Evolutionary conservation across 1,140 invertebrate genomes (phyloP), one percentile per base, ranked within the genome.

Genomic region (Nebria ingens): DNA sequence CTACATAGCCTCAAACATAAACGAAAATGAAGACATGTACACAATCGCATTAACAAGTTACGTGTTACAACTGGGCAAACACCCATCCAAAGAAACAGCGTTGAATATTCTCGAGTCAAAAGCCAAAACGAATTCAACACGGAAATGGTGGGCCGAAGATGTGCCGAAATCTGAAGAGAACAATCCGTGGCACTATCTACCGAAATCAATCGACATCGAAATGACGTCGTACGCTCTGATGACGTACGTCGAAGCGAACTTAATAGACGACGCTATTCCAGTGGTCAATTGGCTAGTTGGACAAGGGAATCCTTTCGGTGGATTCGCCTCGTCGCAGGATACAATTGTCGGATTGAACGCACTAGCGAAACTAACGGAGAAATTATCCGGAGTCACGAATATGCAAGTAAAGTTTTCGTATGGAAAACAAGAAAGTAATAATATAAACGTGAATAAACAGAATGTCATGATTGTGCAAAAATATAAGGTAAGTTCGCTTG

Each of bases 11-110:
- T 73, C 77, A 19, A 80, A 89, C 52, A 73, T 94, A 20, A 78
- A 84, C 17, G 78, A 78, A 49, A 60, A 78, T 1, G 78, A 86
- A 34, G 87, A 93, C 65, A 72, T 81, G 0, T 95, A 96, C 69
- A 80, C 87, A 0, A 62, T 93, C 23, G 76, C 89, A 21, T 76
- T 94, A 4, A 81, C 82, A n/a, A 78, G 82, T 0, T 90, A 91
- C 63, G 86, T 82, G 0, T 71, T 96, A 0, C 81, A 88, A 64
- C 64, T 91, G 38, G 85, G 89, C 1, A 79, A 84, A 40, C 86
- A 91, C 71, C 73, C 79, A 1, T 76, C 77, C 4, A 81, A 81
- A 62, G 76, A 81, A 51, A 64, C 74, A 2, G 82, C 82, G n/a
- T 84, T 89, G 59, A 79, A 81, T 58, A 72, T 80, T 38, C 67